Conservation (phyloP, 2,113 vertebrate species). For the Prochilodus magdalenae region DNA sequence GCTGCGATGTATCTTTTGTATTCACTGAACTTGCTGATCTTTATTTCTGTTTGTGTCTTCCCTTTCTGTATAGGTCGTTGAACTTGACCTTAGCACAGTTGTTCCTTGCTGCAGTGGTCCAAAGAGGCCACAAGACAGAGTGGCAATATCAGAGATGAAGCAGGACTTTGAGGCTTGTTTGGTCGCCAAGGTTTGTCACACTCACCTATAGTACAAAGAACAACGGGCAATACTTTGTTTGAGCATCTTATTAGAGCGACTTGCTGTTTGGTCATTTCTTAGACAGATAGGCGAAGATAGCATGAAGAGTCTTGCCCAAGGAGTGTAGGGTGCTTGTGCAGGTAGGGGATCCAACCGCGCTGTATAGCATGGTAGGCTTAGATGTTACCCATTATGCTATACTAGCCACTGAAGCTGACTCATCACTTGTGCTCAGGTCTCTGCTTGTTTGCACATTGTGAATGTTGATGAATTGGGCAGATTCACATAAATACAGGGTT, state of each 20-base stretch:
- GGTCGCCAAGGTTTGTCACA: constrained; percentile 83
- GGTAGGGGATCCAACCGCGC: no score
- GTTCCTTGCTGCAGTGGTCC: constrained; percentile 96
- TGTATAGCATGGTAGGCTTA: no score
- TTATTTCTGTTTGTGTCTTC: not conserved
- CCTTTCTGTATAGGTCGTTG: constrained; percentile 62
- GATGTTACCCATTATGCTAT: no score
- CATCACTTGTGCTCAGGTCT: no score
- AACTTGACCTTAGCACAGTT: constrained; percentile 87
- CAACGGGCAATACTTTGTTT: not conserved
- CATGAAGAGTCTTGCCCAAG: no score
- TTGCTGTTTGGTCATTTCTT: no score
- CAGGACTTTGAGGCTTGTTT: constrained; percentile 89
- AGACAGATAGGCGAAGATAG: no score
- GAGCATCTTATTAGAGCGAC: no score
- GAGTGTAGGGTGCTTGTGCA: no score
- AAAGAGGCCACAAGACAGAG: constrained; percentile 94
- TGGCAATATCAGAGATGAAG: constrained; percentile 91
- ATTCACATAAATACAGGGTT: not conserved
- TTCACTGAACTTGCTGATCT: not conserved
- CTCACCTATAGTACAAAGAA: not conserved
- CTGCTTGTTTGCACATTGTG: no score
- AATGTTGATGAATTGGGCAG: not conserved
- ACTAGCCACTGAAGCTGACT: no score
- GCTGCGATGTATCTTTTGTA: no score